Percentiles rank a stretch among this genome's conserved stretches.
These are phyloP conservation scores for Heterodera schachtii DNA, from an alignment of 1,140 invertebrate species.

Conservation along the genomic window DNA sequence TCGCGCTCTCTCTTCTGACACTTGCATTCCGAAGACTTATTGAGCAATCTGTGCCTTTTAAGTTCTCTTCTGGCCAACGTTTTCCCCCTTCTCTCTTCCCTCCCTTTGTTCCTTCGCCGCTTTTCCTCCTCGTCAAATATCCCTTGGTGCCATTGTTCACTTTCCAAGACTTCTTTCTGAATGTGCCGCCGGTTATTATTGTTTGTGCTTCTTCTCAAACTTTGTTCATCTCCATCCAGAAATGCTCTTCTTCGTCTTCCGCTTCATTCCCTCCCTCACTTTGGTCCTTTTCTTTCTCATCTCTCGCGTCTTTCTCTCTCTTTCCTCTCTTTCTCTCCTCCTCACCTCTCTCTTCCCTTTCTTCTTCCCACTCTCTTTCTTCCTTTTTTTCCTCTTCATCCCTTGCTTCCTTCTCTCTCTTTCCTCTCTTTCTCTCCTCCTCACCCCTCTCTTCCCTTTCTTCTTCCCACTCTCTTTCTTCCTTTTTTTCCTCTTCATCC, in stretches of 20 bases:
- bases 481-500: conserved; percentile 12
- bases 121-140: conserved; percentile 28
- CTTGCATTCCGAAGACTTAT: not conserved
- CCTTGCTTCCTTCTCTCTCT: no score
- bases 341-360: no score
- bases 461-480: conserved; percentile 2
- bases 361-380: no score
- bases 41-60: not conserved
- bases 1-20: no score
- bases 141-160: conserved; percentile 55
- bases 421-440: no score
- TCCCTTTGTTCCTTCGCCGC: no score
- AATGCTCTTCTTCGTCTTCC: no score
- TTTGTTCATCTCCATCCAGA: conserved; percentile 38
- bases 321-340: no score
- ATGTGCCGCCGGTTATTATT: conserved; percentile 21
- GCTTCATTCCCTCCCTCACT: no score
- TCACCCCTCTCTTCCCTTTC: no score
- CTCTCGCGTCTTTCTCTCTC: conserved; percentile 43
- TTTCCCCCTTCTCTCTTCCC: not conserved
- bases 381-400: no score
- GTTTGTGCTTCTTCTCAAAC: conserved; percentile 31
- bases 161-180: conserved; percentile 46
- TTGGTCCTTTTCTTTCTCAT: no score
- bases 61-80: conserved; percentile 1